These are phyloP conservation scores for Nebria brevicollis DNA, from an alignment of 2,888 invertebrate species.

Conservation along the genomic window DNA sequence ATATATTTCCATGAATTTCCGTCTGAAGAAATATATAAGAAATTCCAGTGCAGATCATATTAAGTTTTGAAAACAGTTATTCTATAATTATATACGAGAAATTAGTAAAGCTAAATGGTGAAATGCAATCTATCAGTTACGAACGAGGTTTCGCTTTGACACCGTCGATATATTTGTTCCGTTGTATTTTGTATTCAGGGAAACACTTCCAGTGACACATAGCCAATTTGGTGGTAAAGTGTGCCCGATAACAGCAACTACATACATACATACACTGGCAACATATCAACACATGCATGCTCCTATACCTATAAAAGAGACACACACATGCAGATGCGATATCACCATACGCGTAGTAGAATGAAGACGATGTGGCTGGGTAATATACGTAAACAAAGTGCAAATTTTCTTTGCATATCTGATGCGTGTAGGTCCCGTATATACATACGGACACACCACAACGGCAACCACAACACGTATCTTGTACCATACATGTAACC, in stretches of 20 bases:
- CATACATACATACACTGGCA: not conserved
- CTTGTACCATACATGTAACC: not conserved
- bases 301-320: not conserved
- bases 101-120: too few relatives aligned
- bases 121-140: too few relatives aligned
- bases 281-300: not conserved
- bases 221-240: slow-evolving; percentile 1
- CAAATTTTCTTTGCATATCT: slow-evolving; percentile 62
- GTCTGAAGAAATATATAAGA: too few relatives aligned
- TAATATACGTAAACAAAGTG: slow-evolving; percentile 58
- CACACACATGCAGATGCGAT: slow-evolving; percentile 18
- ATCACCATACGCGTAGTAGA: slow-evolving; percentile 7
- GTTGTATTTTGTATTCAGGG: not conserved
- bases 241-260: not conserved
- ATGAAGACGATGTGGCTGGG: slow-evolving; percentile 20
- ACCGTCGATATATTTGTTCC: not conserved
- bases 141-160: not conserved
- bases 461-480: not conserved
- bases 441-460: slow-evolving; percentile 11
- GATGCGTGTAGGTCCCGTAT: slow-evolving; percentile 53
- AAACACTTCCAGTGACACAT: not conserved
- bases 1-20: too few relatives aligned
- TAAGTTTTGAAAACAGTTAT: too few relatives aligned
- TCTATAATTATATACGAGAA: too few relatives aligned
- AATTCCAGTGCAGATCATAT: too few relatives aligned